Percentiles rank a stretch among this genome's conserved stretches.
These are phyloP conservation scores for Salmo trutta DNA, from an alignment of 2,797 vertebrate genomes.

Conservation along the genomic window DNA sequence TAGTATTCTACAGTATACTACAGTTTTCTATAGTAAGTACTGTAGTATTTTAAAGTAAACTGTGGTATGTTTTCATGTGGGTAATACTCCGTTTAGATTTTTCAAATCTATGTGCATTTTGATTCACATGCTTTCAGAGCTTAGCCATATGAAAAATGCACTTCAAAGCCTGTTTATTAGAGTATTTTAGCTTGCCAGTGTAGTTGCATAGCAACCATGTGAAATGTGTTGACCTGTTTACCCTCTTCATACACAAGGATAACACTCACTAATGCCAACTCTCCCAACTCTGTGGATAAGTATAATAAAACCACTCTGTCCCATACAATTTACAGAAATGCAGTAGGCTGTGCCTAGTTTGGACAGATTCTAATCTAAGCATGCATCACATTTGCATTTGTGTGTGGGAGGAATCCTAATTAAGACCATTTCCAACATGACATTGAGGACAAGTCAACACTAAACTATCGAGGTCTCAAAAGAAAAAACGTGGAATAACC, in stretches of 20 bases:
- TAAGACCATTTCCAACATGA: constrained; percentile 7
- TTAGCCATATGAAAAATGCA: constrained; percentile 20
- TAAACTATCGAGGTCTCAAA: neutral
- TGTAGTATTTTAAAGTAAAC: no score
- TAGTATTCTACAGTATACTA: no score
- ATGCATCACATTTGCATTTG: neutral
- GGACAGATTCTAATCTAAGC: neutral
- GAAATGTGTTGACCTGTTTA: constrained; percentile 53
- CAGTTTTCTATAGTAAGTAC: no score
- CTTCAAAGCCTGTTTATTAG: constrained; percentile 54
- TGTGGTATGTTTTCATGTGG: no score
- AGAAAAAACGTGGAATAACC: neutral
- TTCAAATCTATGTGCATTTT: neutral
- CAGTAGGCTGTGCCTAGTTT: neutral
- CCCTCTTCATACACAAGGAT: constrained; percentile 18
- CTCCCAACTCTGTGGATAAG: neutral
- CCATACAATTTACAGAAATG: neutral
- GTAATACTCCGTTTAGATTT: neutral
- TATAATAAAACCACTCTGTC: neutral
- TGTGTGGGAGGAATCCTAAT: neutral
- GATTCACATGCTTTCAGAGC: neutral
- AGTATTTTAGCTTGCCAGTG: constrained; percentile 33
- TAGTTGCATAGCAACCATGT: constrained; percentile 67
- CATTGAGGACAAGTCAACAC: neutral
- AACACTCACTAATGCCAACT: constrained; percentile 36